Evolutionary conservation across 1,140 invertebrate genomes (phyloP).

Genomic region (Trichogramma pretiosum): DNA sequence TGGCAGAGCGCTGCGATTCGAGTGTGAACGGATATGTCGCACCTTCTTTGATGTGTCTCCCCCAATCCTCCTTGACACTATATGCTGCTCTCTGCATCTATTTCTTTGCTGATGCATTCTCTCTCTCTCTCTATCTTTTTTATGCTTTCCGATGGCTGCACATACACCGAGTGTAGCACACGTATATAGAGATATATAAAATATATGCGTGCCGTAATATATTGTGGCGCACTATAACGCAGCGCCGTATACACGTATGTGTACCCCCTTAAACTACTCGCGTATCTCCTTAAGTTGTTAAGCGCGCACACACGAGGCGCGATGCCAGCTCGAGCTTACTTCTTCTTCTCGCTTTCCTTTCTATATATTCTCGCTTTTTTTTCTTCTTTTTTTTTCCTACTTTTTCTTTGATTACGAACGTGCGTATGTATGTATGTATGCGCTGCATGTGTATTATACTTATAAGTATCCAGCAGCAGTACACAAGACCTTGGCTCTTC

Average conservation of each 20-base stretch:
- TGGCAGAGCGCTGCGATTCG: too few relatives aligned
- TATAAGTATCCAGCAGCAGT: neutral
- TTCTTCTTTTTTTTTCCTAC: conserved; percentile 12
- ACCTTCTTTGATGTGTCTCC: conserved; percentile 42
- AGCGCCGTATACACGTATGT: neutral
- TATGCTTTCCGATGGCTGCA: neutral
- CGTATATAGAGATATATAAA: too few relatives aligned
- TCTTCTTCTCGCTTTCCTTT: neutral
- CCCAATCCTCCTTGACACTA: neutral
- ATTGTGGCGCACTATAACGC: neutral
- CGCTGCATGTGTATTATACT: neutral
- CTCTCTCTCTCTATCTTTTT: conserved; percentile 7
- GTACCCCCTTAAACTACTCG: too few relatives aligned
- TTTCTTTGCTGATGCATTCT: neutral
- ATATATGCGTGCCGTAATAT: neutral
- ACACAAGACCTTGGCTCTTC: neutral
- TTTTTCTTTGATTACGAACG: conserved; percentile 11
- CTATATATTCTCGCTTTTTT: neutral
- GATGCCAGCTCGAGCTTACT: too few relatives aligned
- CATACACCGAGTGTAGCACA: too few relatives aligned
- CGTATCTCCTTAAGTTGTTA: too few relatives aligned
- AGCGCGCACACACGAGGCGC: too few relatives aligned
- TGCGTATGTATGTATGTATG: conserved; percentile 11
- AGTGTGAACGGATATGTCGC: conserved; percentile 44
- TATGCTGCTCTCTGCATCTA: neutral